These are phyloP conservation scores for Cyphomyrmex costatus DNA, from an alignment of 1,140 invertebrate species.

Conservation along the genomic window DNA sequence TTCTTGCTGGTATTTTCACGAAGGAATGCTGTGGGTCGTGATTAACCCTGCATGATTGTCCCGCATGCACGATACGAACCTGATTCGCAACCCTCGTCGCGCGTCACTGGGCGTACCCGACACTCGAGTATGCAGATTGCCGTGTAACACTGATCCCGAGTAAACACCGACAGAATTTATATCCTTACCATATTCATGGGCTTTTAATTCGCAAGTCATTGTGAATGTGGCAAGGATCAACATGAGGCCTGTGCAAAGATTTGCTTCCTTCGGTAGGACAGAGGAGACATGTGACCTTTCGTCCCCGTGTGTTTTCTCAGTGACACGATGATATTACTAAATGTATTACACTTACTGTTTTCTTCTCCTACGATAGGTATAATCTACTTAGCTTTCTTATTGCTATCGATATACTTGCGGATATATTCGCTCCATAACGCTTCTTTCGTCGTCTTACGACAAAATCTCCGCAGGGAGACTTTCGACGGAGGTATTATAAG, in stretches of 20 bases:
- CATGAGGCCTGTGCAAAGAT: constrained; percentile 63
- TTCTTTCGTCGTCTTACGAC: not conserved
- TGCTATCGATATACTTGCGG: not conserved
- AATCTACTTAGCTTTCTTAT: not conserved
- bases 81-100: constrained; percentile 27
- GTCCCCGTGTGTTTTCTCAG: not conserved
- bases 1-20: constrained; percentile 10
- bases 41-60: constrained; percentile 67
- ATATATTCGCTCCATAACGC: not conserved
- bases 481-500: constrained; percentile 43
- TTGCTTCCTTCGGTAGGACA: not conserved
- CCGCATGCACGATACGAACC: not conserved
- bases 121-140: constrained; percentile 77
- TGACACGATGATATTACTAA: not conserved
- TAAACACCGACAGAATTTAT: constrained; percentile 79
- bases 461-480: constrained; percentile 32
- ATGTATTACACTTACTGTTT: not conserved
- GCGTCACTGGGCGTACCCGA: constrained; percentile 27
- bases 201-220: constrained; percentile 76
- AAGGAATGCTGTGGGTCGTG: constrained; percentile 67
- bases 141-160: constrained; percentile 75
- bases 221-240: constrained; percentile 54
- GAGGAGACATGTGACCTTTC: not conserved
- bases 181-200: constrained; percentile 82
- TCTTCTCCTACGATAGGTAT: not conserved